These are phyloP conservation scores for Silvanus unidentatus DNA, from an alignment of 2,888 invertebrate species.

Conservation along the genomic window DNA sequence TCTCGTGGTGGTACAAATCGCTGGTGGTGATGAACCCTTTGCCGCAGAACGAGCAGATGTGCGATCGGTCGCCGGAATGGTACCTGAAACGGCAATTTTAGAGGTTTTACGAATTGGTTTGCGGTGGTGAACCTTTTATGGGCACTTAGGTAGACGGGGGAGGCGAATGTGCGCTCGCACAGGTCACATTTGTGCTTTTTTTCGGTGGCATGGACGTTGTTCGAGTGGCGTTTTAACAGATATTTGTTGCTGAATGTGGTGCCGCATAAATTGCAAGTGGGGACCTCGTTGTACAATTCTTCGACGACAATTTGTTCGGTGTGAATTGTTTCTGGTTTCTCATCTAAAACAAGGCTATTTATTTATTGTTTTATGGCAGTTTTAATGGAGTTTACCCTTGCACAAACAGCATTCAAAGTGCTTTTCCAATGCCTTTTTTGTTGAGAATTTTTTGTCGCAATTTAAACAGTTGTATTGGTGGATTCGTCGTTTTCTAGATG, in stretches of 20 bases:
- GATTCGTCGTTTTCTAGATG: slow-evolving; percentile 10
- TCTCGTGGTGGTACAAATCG: slow-evolving; percentile 40
- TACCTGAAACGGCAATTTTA: slow-evolving; percentile 18
- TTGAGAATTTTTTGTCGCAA: slow-evolving; percentile 22
- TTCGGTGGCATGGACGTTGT: slow-evolving; percentile 38
- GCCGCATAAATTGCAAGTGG: slow-evolving; percentile 29
- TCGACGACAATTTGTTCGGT: not conserved
- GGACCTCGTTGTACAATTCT: not conserved
- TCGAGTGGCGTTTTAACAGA: slow-evolving; percentile 32
- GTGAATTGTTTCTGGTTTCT: not conserved
- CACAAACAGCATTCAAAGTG: slow-evolving; percentile 23
- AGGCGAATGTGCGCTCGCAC: slow-evolving; percentile 36
- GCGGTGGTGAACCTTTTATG: slow-evolving; percentile 33
- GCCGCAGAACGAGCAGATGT: slow-evolving; percentile 40
- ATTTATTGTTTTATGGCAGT: too few species aligned
- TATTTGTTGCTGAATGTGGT: slow-evolving; percentile 33
- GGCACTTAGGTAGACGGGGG: slow-evolving; percentile 36
- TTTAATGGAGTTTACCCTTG: slow-evolving; percentile 7
- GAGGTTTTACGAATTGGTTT: too few species aligned
- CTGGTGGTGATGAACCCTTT: slow-evolving; percentile 45
- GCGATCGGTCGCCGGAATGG: slow-evolving; percentile 32
- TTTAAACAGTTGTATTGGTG: slow-evolving; percentile 16
- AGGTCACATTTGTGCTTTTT: slow-evolving; percentile 36
- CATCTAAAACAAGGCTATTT: not conserved
- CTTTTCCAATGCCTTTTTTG: slow-evolving; percentile 22